Percentiles rank a stretch among this genome's conserved stretches.
Evolutionary conservation across 2,113 vertebrate genomes (phyloP).

Genomic region (Zapus hudsonius): DNA sequence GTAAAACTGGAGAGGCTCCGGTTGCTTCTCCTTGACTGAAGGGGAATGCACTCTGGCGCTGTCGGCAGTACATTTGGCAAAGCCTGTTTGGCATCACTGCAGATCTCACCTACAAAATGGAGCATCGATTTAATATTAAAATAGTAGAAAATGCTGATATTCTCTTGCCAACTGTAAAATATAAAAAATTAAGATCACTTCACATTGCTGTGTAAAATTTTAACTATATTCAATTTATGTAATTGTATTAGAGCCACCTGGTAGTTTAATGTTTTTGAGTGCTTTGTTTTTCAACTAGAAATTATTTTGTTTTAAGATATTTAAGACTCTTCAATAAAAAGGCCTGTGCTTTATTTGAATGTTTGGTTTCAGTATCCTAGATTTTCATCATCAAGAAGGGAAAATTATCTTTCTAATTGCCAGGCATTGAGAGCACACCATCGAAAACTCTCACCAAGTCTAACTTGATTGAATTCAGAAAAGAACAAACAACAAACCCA

Average conservation of each 20-base stretch:
- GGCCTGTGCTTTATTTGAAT: constrained; percentile 5
- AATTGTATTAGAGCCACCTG: constrained; percentile 65
- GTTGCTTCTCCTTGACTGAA: constrained; percentile 68
- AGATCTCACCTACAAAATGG: constrained; percentile 67
- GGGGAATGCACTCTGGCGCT: constrained; percentile 50
- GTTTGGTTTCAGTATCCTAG: background rate
- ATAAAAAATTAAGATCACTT: constrained; percentile 60
- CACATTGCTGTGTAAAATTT: constrained; percentile 17
- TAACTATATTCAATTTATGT: constrained; percentile 53
- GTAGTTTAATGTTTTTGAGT: constrained; percentile 53
- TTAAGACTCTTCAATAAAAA: background rate
- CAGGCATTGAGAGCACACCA: background rate
- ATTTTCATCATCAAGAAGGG: background rate
- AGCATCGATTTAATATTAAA: constrained; percentile 72
- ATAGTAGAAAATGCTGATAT: constrained; percentile 61
- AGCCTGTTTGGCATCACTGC: constrained; percentile 42
- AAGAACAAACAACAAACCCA: background rate
- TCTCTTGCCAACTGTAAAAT: constrained; percentile 74
- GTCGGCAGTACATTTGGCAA: constrained; percentile 45
- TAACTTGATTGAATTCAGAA: background rate
- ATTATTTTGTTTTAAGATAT: constrained; percentile 12
- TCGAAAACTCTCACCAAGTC: background rate
- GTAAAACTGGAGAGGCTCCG: constrained; percentile 45
- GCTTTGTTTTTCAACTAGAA: constrained; percentile 44
- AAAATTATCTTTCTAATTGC: background rate